phyloP scores from a whole-genome alignment of 2,113 vertebrate species.

The Cochlearius cochlearius region DNA sequence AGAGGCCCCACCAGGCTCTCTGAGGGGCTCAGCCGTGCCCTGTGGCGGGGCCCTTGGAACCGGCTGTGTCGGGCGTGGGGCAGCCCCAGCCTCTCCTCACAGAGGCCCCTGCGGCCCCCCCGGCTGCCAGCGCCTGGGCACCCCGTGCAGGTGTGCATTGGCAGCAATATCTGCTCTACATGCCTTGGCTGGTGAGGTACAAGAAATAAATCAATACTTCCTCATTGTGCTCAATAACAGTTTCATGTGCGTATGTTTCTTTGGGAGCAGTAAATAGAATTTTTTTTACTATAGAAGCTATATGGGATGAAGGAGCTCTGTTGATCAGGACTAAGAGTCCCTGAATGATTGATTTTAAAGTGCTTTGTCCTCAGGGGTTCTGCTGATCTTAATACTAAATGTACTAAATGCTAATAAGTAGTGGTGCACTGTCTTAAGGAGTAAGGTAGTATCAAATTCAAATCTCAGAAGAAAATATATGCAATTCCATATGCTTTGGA shows the following conservation, averaged over 20 bases:
- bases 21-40: not conserved
- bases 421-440: not conserved
- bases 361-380: not conserved
- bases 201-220: not conserved
- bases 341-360: not conserved
- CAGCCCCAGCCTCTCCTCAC: not conserved
- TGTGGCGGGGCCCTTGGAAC: not conserved
- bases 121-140: no score
- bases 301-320: not conserved
- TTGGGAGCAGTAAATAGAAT: not conserved
- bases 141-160: fast-evolving
- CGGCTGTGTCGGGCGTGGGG: no score
- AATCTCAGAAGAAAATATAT: not conserved
- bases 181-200: not conserved
- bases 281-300: not conserved
- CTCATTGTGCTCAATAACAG: not conserved
- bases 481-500: not conserved
- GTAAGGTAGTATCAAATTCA: not conserved
- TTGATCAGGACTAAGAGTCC: not conserved
- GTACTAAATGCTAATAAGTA: not conserved
- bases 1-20: fast-evolving
- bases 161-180: not conserved
- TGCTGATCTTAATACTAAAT: not conserved
- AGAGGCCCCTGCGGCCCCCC: not conserved
- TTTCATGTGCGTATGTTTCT: fast-evolving